Conservation (phyloP, 2,113 vertebrate genomes). For the Xiphophorus hellerii region DNA sequence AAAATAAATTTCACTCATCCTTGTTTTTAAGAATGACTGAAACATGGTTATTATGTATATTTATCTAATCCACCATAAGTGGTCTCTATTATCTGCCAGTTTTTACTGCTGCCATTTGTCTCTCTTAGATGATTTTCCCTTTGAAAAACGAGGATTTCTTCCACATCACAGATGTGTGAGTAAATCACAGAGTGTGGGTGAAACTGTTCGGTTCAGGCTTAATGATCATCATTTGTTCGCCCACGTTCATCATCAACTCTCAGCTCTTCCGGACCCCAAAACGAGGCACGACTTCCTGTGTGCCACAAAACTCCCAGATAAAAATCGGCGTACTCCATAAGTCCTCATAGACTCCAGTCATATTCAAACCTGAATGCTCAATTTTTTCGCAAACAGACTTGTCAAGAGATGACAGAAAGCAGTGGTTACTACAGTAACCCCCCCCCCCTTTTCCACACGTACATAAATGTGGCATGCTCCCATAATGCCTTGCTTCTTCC, state of each 20-base stretch:
- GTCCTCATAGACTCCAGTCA: not conserved
- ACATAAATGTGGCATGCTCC: conserved; percentile 48
- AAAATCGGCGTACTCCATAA: not conserved
- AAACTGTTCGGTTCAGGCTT: not conserved
- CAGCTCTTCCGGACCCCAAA: not conserved
- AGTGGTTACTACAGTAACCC: conserved; percentile 61
- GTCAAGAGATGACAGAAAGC: conserved; percentile 44
- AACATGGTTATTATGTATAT: no score
- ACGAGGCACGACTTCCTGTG: not conserved
- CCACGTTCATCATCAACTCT: conserved; percentile 5
- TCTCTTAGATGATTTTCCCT: not conserved
- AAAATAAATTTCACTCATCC: no score
- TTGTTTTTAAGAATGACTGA: no score
- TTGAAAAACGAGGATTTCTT: not conserved
- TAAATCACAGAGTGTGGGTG: conserved; percentile 2
- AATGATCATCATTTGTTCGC: conserved; percentile 19
- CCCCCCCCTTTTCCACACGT: not conserved
- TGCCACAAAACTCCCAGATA: not conserved
- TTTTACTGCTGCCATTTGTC: not conserved
- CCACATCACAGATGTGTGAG: conserved; percentile 6
- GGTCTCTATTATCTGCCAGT: not conserved
- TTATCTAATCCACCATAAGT: conserved; percentile 16
- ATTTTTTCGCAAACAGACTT: conserved; percentile 22
- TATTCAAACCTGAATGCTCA: conserved; percentile 14
- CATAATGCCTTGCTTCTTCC: conserved; percentile 62